Conservation (phyloP, 2,113 vertebrate genomes). For the Aythya baeri region DNA sequence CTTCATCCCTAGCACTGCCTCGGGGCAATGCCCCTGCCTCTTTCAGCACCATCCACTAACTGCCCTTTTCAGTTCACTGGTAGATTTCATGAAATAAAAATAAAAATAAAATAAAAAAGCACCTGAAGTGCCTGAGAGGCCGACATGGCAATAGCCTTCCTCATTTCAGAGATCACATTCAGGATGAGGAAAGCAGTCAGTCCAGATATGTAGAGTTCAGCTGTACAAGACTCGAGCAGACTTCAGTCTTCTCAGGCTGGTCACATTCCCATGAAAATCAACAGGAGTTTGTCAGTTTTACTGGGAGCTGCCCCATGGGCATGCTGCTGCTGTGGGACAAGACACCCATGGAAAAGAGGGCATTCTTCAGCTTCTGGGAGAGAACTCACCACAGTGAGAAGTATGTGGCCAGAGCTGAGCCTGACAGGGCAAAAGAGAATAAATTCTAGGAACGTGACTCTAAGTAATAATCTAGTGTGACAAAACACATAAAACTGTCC, state of each 20-base stretch:
- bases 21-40: neutral
- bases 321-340: neutral
- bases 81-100: neutral
- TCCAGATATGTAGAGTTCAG: neutral
- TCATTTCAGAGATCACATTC: neutral
- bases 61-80: neutral
- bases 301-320: accelerated
- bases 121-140: neutral
- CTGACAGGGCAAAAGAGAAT: accelerated
- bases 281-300: neutral
- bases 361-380: neutral
- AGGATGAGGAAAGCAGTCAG: neutral
- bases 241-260: neutral
- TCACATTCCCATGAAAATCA: neutral
- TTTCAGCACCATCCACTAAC: neutral
- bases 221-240: neutral
- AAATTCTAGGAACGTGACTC: neutral
- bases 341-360: neutral
- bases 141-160: neutral
- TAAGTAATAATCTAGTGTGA: neutral
- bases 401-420: neutral
- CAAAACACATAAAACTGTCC: neutral
- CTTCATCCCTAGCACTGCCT: neutral
- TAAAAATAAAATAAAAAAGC: neutral
- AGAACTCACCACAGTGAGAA: neutral